Evolutionary conservation across 2,888 invertebrate genomes (phyloP), one percentile per base, ranked within the genome.

Genomic region (Pterostichus madidus): DNA sequence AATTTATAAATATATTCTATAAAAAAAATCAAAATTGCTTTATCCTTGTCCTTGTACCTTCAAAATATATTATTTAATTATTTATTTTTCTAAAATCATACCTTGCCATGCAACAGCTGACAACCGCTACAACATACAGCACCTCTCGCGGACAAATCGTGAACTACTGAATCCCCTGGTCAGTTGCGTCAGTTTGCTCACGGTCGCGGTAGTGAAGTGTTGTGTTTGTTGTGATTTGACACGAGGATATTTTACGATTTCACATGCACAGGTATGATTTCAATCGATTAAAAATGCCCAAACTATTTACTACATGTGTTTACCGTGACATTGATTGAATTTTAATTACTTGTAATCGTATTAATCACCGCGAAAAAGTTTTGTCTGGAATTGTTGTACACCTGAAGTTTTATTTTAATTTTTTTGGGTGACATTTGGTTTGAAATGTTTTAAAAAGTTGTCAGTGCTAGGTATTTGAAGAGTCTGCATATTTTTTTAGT

Each of bases 191-290:
- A 81, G 75, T 81, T 81, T 61, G 81, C 81, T 75, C 17, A 15
- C 44, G 49, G 35, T 11, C 44, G 59, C 15, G 31, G 32, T 24
- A n/a, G 53, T 81, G 81, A 39, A 39, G 52, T 81, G 73, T 78
- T 31, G 52, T 79, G 79, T 24, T 24, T 76, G 24, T 15, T 79
- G 79, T 64, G 79, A 24, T 24, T 56, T 56, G n/a, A 64, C 79
- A 79, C 64, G 64, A 79, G 79, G 79, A 49, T 78, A 78, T 31
- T 64, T 64, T 79, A 64, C 79, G 79, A 79, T 64, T 68, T 64
- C 79, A 64, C 46, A 79, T 79, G 79, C 17, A 31, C 11, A 64
- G 64, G 79, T 79, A 64, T n/a, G 32, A 10, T 32, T 15, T 64
- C 13, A 75, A 75, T 71, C 71, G 44, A 71, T 71, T 44, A 24